Evolutionary conservation across 2,888 invertebrate species (phyloP).

Genomic region (Nemapogon koenigi): DNA sequence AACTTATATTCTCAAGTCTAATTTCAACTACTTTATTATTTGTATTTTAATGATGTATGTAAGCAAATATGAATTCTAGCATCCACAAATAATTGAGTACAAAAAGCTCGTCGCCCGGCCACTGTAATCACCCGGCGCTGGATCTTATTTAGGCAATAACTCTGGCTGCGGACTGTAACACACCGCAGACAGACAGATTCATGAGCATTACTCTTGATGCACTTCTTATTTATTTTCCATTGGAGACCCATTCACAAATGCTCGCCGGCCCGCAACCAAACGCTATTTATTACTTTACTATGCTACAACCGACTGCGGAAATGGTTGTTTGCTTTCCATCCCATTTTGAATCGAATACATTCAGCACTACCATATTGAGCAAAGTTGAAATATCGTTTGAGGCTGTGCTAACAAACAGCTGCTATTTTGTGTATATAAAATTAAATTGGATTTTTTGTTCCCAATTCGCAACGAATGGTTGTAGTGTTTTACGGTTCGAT

Average conservation of each 20-base stretch:
- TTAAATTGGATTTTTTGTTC: too few species aligned
- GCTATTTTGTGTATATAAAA: too few species aligned
- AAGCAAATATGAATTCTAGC: too few species aligned
- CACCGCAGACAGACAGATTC: conserved; percentile 11
- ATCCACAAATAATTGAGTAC: too few species aligned
- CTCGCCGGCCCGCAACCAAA: conserved; percentile 17
- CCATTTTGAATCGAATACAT: conserved; percentile 8
- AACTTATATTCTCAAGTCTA: too few species aligned
- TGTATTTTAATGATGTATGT: too few species aligned
- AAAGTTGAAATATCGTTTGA: conserved; percentile 5
- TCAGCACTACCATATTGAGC: conserved; percentile 6
- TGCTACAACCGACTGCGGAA: background rate
- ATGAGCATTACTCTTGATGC: conserved; percentile 10
- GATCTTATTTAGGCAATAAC: conserved; percentile 12
- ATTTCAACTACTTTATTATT: too few species aligned
- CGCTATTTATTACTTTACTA: conserved; percentile 29
- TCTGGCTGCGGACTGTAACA: conserved; percentile 7
- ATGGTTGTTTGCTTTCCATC: conserved; percentile 7
- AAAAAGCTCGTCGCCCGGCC: too few species aligned
- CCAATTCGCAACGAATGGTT: too few species aligned
- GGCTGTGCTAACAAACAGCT: too few species aligned
- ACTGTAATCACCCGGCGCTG: conserved; percentile 8
- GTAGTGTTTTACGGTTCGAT: too few species aligned
- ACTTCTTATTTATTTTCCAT: conserved; percentile 36
- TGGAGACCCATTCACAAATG: conserved; percentile 25